A percentile compares a stretch with the other conserved stretches of the same genome.
Conservation (phyloP, 2,113 vertebrate species). For the Hypomesus transpacificus region DNA sequence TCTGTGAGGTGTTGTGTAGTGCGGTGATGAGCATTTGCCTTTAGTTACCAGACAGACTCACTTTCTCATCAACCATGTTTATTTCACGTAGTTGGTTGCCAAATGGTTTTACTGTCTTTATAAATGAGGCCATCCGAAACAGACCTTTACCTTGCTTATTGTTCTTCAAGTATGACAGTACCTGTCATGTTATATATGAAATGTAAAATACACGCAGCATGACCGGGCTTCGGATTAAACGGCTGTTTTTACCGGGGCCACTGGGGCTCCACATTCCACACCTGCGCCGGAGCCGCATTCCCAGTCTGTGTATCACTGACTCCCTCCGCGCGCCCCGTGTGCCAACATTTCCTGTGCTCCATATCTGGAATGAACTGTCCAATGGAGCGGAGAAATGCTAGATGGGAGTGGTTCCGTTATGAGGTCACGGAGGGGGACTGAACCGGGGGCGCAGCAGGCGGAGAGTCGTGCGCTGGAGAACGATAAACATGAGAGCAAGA, state of each 20-base stretch:
- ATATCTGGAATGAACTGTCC: constrained; percentile 50
- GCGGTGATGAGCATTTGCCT: no score
- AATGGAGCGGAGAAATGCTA: constrained; percentile 48
- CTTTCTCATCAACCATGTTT: no score
- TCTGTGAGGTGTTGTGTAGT: no score
- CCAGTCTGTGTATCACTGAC: constrained; percentile 26
- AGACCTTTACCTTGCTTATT: no score
- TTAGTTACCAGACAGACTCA: no score
- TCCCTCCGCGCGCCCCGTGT: constrained; percentile 20
- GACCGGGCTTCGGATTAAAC: constrained; percentile 1
- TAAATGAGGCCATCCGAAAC: no score
- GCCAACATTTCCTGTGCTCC: constrained; percentile 54
- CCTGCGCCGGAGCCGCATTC: constrained; percentile 27
- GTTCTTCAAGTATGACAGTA: no score
- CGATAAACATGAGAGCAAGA: constrained; percentile 38
- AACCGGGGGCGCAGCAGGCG: constrained; percentile 39
- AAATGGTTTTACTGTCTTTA: no score
- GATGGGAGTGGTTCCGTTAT: constrained; percentile 62
- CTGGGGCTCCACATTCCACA: constrained; percentile 34
- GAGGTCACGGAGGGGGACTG: constrained; percentile 58
- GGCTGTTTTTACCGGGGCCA: constrained; percentile 19
- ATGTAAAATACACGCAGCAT: not conserved
- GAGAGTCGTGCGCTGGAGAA: constrained; percentile 30
- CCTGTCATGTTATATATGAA: no score
- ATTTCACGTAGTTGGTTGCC: no score